Percentiles rank a stretch among this genome's conserved stretches.
These are phyloP conservation scores for Notechis scutatus DNA, from an alignment of 2,113 vertebrate genomes.

Conservation along the genomic window DNA sequence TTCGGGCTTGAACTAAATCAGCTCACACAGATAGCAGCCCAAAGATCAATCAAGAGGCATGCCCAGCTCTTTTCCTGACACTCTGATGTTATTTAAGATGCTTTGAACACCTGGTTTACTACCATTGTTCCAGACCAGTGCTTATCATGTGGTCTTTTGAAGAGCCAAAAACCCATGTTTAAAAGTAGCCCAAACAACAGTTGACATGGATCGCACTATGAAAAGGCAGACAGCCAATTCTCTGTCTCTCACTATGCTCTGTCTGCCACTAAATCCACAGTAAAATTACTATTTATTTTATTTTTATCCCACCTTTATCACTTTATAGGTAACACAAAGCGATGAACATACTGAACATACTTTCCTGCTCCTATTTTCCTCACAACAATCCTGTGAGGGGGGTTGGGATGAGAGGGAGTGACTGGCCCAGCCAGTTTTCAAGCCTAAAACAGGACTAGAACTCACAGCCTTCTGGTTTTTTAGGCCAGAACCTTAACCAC, in stretches of 20 bases:
- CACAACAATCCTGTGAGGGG: background rate
- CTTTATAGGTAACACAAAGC: background rate
- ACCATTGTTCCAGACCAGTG: background rate
- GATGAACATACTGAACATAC: background rate
- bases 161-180: background rate
- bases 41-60: background rate
- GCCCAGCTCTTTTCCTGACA: background rate
- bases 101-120: background rate
- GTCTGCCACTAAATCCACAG: background rate
- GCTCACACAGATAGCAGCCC: background rate
- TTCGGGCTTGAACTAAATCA: background rate
- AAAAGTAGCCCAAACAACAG: background rate
- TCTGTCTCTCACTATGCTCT: background rate
- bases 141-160: background rate
- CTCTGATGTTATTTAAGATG: background rate
- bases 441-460: background rate
- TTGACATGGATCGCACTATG: background rate
- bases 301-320: background rate
- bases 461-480: background rate
- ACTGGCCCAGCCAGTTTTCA: background rate
- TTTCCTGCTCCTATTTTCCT: background rate
- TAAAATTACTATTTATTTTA: background rate
- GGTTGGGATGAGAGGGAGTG: background rate
- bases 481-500: background rate
- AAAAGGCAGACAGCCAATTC: background rate